These are phyloP conservation scores for Leptinotarsa tumamoca DNA, from an alignment of 2,888 invertebrate genomes.

Conservation along the genomic window DNA sequence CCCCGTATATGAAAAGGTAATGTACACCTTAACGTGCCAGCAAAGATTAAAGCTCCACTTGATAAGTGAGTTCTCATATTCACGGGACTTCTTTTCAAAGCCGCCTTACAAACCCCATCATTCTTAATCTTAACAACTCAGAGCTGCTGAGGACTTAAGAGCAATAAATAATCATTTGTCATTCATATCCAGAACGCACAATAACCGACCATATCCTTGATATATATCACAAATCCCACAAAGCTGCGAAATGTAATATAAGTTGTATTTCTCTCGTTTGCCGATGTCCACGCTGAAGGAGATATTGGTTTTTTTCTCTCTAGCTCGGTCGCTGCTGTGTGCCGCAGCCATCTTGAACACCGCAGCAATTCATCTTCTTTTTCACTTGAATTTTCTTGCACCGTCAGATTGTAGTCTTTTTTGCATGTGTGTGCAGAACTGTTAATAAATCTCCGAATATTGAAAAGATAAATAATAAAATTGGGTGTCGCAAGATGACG, in stretches of 20 bases:
- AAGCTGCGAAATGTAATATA: constrained; percentile 65
- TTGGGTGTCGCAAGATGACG: constrained; percentile 14
- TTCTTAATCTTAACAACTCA: constrained; percentile 48
- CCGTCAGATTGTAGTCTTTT: constrained; percentile 53
- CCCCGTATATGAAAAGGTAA: too few relatives aligned
- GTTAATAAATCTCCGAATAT: constrained; percentile 43
- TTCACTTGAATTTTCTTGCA: constrained; percentile 62
- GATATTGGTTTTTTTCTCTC: constrained; percentile 64
- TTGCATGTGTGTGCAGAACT: constrained; percentile 40
- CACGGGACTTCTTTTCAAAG: constrained; percentile 35
- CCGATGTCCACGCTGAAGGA: constrained; percentile 59
- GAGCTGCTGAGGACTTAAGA: constrained; percentile 53
- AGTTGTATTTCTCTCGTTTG: constrained; percentile 60
- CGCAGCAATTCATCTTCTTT: constrained; percentile 62
- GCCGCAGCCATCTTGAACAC: constrained; percentile 63
- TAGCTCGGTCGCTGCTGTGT: constrained; percentile 56
- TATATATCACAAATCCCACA: constrained; percentile 61
- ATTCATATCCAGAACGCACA: constrained; percentile 60
- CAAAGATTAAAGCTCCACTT: constrained; percentile 28
- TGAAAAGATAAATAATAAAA: constrained; percentile 41
- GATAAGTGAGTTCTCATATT: constrained; percentile 45
- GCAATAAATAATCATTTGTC: constrained; percentile 61
- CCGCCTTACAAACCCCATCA: constrained; percentile 44
- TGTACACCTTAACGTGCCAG: not conserved
- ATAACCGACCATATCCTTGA: constrained; percentile 58